Base-by-base conservation (phyloP, 2,113 vertebrate genomes). In the Taxidea taxus region DNA sequence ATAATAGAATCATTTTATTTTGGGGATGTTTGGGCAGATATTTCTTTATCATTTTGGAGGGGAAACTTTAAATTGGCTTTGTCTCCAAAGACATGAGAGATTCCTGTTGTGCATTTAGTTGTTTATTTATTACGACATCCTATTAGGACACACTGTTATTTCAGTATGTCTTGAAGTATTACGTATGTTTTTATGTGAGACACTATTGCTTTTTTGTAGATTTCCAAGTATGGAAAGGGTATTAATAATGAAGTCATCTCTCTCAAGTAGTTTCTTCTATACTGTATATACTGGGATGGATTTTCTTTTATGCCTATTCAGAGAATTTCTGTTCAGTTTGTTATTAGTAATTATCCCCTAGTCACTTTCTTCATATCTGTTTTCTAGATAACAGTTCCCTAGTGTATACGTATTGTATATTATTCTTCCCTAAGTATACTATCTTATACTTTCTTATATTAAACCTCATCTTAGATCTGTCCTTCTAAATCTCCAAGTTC, bases 401-500 rank as follows among this genome's bases (percentile, higher is more conserved):
- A 11, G 7, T 92, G 96, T 96, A 87, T 89, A 18, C 23, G 1
- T 72, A 16, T 75, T 96, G 7, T 62, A 0, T 95, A 29, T 96
- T 97, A 91, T 39, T 94, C 39, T 92, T 97, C 47, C 18, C 9
- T 97, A 62, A 94, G 31, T 95, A 27, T 93, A 75, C 75, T 92
- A 62, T 87, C 12, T 96, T 97, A 72, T 14, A 54, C 29, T 95
- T 97, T 49, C 92, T 96, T 97, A 86, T 29, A 78, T 78, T 94
- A 95, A 96, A 81, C 98, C 42, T 97, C 80, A 95, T 74, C 39
- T 95, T 81, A 51, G 18, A 94, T 64, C 70, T 94, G 11, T 66
- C 44, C 70, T 97, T 96, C 3, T 47, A 97, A 90, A 97, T 95
- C 77, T 68, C 47, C 82, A 92, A 51, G 51, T 96, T 97, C 95